These are phyloP conservation scores for Machaerirhynchus nigripectus DNA, from an alignment of 2,113 vertebrate species.

Conservation along the genomic window DNA sequence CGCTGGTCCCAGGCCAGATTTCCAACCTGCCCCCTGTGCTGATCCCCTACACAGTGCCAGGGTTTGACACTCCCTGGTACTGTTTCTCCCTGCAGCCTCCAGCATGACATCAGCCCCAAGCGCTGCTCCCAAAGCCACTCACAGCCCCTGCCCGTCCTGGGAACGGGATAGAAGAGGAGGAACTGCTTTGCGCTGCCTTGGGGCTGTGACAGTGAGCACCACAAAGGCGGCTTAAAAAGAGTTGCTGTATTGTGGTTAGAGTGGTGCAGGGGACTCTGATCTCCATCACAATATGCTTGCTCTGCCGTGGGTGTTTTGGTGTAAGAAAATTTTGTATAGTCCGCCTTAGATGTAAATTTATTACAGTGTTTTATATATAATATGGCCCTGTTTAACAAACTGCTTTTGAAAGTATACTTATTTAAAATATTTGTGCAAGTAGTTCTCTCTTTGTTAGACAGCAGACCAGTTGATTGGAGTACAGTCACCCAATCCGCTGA, in stretches of 20 bases:
- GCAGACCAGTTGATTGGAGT: background rate
- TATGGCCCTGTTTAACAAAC: background rate
- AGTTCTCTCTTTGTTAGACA: background rate
- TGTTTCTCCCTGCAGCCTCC: background rate
- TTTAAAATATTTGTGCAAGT: background rate
- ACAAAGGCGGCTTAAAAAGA: background rate
- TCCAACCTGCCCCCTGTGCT: background rate
- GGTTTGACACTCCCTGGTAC: constrained; percentile 26
- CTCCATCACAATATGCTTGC: background rate
- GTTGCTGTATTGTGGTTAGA: background rate
- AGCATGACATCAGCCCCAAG: background rate
- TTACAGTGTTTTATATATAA: background rate
- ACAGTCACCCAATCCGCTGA: background rate
- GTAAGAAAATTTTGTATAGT: background rate
- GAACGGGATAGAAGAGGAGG: background rate
- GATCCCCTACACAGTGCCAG: background rate
- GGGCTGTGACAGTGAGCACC: background rate
- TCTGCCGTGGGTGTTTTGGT: background rate
- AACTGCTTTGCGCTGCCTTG: background rate
- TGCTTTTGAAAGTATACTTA: background rate
- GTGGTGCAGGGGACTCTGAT: background rate
- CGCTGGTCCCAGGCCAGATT: background rate
- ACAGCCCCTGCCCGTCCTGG: background rate
- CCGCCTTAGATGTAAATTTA: background rate
- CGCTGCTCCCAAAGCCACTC: background rate